These are phyloP conservation scores for Coenonympha glycerion DNA, from an alignment of 2,888 invertebrate species.

Conservation along the genomic window DNA sequence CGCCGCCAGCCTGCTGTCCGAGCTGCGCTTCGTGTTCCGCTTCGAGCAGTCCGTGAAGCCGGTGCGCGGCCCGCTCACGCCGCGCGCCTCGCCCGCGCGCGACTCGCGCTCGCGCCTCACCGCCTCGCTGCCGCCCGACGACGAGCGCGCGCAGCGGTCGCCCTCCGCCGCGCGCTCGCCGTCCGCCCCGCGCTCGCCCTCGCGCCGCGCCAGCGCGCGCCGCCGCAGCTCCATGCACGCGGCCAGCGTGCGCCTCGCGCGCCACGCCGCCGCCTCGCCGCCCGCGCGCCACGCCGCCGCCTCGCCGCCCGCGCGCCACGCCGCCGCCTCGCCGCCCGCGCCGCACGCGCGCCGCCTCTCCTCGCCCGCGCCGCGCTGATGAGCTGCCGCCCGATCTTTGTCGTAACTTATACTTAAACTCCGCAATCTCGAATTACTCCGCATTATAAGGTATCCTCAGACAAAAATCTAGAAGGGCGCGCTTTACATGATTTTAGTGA, in stretches of 20 bases:
- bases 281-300: slow-evolving; percentile 50
- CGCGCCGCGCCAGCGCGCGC: slow-evolving; percentile 35
- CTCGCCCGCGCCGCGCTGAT: slow-evolving; percentile 34
- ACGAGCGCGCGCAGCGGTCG: slow-evolving; percentile 28
- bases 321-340: slow-evolving; percentile 37
- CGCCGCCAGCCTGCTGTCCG: slow-evolving; percentile 37
- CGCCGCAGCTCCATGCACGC: slow-evolving; percentile 63
- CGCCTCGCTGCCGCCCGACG: slow-evolving; percentile 9
- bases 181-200: slow-evolving; percentile 15
- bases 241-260: slow-evolving; percentile 56
- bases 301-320: slow-evolving; percentile 55
- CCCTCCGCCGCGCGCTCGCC: slow-evolving; percentile 13
- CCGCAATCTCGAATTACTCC: too few relatives aligned
- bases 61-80: slow-evolving; percentile 39
- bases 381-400: too few relatives aligned
- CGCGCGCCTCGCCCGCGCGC: slow-evolving; percentile 21
- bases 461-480: too few relatives aligned
- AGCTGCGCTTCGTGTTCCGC: slow-evolving; percentile 62
- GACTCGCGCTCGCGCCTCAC: slow-evolving; percentile 2
- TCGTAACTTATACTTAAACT: too few relatives aligned
- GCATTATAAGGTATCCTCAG: too few relatives aligned
- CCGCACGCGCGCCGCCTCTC: slow-evolving; percentile 34
- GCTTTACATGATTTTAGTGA: too few relatives aligned
- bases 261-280: slow-evolving; percentile 50
- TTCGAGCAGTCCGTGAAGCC: slow-evolving; percentile 59